Evolutionary conservation across 2,797 vertebrate genomes (phyloP), one percentile per base, ranked within the genome.

Genomic region (Rachycentron canadum): DNA sequence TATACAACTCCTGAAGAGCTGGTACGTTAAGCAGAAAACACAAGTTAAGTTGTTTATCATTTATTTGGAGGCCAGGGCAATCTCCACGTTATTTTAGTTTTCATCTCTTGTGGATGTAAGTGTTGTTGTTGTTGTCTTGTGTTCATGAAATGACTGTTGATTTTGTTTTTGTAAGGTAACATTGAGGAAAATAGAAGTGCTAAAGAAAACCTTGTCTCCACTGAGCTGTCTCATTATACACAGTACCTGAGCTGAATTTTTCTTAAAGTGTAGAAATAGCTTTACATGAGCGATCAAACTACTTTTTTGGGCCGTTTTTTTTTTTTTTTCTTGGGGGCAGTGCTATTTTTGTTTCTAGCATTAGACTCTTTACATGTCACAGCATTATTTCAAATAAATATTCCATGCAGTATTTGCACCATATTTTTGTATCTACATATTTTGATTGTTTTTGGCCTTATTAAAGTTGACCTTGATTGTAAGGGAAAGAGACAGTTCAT

Each of bases 21-120:
- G 69, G 86, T 82, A 73, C 71, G 70, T 88, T 84, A 72, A 68
- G 67, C 50, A 75, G 59, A 72, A 84, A 83, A 76, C 63, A 72
- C 47, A 63, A 59, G 56, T 83, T 70, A 76, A 85, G 69, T 75
- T 74, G 53, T 47, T 78, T 78, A 74, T 79, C 69, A 78, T 78
- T 77, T 62, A 61, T 28, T 64, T 28, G 47, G 55, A 86, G 49
- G 91, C 50, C 2, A 43, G 55, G 49, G 52, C 47, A 56, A 41
- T 81, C 26, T 79, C 47, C 7, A 60, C 49, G 8, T 76, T 76
- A 38, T 82, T 87, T 90, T 80, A 76, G 43, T 86, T 86, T 87
- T 66, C 43, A 78, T 90, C 70, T 79, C 79, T 86, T 68, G 49
- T 86, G 49, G 1, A 66, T 62, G 55, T 49, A 58, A 67, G 63